These are phyloP conservation scores for Anodontia alba DNA, from an alignment of 2,888 invertebrate species.

Conservation along the genomic window DNA sequence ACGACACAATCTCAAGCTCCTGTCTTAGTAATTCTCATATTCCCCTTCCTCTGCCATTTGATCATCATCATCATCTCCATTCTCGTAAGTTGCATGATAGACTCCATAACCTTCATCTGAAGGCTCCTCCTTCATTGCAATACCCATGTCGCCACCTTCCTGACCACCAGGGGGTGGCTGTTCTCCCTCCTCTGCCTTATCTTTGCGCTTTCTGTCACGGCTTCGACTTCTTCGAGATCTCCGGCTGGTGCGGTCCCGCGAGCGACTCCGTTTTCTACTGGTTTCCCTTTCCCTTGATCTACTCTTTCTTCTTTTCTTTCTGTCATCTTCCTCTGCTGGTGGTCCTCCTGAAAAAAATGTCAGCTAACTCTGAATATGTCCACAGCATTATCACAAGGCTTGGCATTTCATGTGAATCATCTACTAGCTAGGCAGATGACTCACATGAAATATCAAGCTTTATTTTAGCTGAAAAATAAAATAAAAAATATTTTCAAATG, in stretches of 20 bases:
- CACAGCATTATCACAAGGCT: neutral
- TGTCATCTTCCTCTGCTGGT: slow-evolving; percentile 50
- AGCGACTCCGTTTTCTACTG: slow-evolving; percentile 66
- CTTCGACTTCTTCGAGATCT: slow-evolving; percentile 59
- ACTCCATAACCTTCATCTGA: slow-evolving; percentile 53
- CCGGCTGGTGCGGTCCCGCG: slow-evolving; percentile 48
- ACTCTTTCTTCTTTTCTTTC: slow-evolving; percentile 67
- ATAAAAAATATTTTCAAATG: no score
- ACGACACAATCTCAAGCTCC: no score
- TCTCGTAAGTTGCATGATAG: slow-evolving; percentile 41
- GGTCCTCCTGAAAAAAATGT: no score
- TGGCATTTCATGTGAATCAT: no score
- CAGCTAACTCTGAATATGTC: neutral
- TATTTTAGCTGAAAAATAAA: no score
- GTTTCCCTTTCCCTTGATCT: slow-evolving; percentile 23
- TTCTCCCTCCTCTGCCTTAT: slow-evolving; percentile 55
- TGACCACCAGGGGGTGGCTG: slow-evolving; percentile 21
- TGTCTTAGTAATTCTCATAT: slow-evolving; percentile 27
- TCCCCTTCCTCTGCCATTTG: slow-evolving; percentile 53
- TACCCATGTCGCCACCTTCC: slow-evolving; percentile 31
- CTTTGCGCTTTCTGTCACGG: slow-evolving; percentile 55
- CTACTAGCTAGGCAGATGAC: no score
- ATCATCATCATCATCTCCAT: slow-evolving; percentile 39
- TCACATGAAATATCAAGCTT: no score
- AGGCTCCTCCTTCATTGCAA: slow-evolving; percentile 40